Base-by-base conservation (phyloP, 2,888 invertebrate species). In the Chloromyia formosa region DNA sequence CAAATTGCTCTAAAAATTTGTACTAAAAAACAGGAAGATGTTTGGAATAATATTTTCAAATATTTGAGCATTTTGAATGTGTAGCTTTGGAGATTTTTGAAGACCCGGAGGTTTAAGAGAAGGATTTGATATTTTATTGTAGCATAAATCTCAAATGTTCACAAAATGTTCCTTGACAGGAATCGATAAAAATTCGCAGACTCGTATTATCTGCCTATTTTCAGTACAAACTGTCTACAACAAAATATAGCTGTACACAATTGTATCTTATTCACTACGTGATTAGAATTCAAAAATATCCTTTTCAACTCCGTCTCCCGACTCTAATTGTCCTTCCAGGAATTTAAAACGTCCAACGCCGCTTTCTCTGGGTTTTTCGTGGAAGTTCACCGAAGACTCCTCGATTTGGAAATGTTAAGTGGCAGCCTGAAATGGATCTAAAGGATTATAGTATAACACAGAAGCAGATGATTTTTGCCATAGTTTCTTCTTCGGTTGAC, bases 271-370 rank as follows among this genome's bases (percentile, higher is more conserved):
- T 9, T 60, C 23, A 60, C 60, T 60, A 60, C 60, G 60, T 60
- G 60, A 60, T 60, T 60, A 23, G 60, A 60, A 60, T 60, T 27
- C 60, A 23, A 23, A 23, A n/a, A 14, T 60, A 18, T 56, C 22
- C 49, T 49, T 49, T 42, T 12, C 42, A 42, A 5, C n/a, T n/a
- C n/a, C 49, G 10, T n/a, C 49, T 49, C 49, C 9, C 60, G 60
- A 27, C 60, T 60, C 60, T 60, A 60, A 60, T 60, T 60, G 60
- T 23, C 27, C n/a, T 27, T 4, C 23, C 1, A 4, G 10, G 10
- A 23, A 60, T 23, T n/a, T 60, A 23, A 49, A 49, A 49, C 27
- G 49, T 49, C 42, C 42, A 42, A n/a, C n/a, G n/a, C 27, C 27
- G 27, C 27, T 35, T 35, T 35, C 27, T 35, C 27, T 35, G n/a